phyloP scores from a whole-genome alignment of 2,888 invertebrate species.

The Laspeyria flexula region DNA sequence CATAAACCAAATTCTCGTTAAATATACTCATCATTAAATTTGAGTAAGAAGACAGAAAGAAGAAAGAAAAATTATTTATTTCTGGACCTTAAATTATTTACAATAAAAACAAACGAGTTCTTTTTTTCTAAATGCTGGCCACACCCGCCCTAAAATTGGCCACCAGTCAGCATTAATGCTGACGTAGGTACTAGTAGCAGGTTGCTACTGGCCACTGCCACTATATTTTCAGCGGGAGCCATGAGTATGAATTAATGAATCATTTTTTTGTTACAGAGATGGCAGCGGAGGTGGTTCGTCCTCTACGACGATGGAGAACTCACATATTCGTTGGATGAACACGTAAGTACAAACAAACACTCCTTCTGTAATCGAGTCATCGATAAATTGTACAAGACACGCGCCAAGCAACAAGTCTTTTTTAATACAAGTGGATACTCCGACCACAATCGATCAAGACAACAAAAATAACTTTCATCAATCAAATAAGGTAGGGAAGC shows the following conservation, averaged over 20 bases:
- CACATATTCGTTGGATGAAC: slow-evolving; percentile 98
- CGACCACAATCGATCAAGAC: slow-evolving; percentile 1
- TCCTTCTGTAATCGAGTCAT: neutral
- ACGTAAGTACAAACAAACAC: slow-evolving; percentile 89
- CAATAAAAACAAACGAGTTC: no score
- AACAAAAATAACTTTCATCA: slow-evolving; percentile 28
- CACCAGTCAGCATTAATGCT: no score
- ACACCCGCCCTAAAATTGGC: no score
- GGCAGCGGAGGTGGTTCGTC: slow-evolving; percentile 99
- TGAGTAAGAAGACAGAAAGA: no score
- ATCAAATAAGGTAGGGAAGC: slow-evolving; percentile 32
- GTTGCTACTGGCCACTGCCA: no score
- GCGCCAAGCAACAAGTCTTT: neutral
- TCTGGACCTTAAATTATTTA: no score
- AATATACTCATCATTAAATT: no score
- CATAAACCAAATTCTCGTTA: no score
- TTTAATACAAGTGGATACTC: neutral
- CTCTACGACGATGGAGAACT: slow-evolving; percentile 99
- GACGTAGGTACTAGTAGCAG: no score
- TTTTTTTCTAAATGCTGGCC: no score
- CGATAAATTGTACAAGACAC: neutral
- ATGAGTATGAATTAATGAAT: neutral
- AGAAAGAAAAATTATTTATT: no score
- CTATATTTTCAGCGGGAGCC: no score
- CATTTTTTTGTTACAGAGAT: slow-evolving; percentile 91